Conservation (phyloP, 2,113 vertebrate genomes). For the Lycaon pictus region DNA sequence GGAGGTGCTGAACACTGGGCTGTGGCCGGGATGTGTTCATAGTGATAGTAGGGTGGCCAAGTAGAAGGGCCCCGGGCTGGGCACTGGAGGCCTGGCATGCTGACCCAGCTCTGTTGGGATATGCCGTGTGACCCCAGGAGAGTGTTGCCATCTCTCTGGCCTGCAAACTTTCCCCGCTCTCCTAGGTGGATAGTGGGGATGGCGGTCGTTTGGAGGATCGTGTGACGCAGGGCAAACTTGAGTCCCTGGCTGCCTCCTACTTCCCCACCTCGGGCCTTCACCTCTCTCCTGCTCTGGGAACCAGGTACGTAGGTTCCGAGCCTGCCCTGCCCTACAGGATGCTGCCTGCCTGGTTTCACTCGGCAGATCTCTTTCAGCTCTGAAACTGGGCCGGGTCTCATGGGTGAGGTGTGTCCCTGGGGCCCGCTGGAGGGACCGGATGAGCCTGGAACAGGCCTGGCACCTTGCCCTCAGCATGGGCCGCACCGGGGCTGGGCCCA, state of each 20-base stretch:
- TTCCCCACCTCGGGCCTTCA: not conserved
- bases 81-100: not conserved
- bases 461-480: not conserved
- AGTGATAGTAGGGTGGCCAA: rapidly evolving
- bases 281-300: slow-evolving; percentile 38
- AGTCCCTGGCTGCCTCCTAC: not conserved
- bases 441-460: slow-evolving; percentile 22
- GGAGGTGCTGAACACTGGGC: rapidly evolving
- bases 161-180: not conserved
- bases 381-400: not conserved
- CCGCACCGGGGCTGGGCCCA: not conserved
- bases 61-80: not conserved
- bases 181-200: not conserved
- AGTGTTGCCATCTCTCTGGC: not conserved
- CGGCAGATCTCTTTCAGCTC: slow-evolving; percentile 21
- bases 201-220: not conserved
- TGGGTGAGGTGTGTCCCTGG: slow-evolving; percentile 27
- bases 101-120: not conserved
- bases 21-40: rapidly evolving
- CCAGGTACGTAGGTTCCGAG: slow-evolving; percentile 70
- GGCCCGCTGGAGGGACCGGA: slow-evolving; percentile 67
- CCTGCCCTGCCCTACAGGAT: not conserved
- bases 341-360: slow-evolving; percentile 70
- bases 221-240: rapidly evolving
- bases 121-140: not conserved